Percentiles rank a stretch among this genome's conserved stretches.
Conservation (phyloP, 2,797 vertebrate species). For the Lutra lutra region DNA sequence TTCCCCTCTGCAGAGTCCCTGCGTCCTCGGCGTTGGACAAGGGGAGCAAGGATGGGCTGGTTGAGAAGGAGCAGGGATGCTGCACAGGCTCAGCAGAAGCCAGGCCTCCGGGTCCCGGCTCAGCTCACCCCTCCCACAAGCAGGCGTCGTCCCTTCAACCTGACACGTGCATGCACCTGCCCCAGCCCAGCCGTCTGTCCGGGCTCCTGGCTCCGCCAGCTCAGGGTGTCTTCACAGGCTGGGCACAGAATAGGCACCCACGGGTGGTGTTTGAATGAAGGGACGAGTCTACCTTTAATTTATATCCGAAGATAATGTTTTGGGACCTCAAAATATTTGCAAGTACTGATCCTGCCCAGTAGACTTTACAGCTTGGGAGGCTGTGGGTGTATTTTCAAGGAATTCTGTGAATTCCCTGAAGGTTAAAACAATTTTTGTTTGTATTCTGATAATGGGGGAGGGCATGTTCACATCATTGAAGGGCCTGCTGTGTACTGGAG, state of each 20-base stretch:
- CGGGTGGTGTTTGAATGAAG: background rate
- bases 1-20: background rate
- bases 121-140: rapidly evolving
- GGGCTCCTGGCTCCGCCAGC: background rate
- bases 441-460: background rate
- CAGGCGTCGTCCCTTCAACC: background rate
- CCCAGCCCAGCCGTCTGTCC: background rate
- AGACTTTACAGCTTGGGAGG: background rate
- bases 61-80: background rate
- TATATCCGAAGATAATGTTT: background rate
- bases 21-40: background rate
- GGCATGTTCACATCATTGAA: background rate
- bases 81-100: background rate
- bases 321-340: too few species aligned
- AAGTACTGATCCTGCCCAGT: background rate
- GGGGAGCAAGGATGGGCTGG: background rate
- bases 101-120: background rate
- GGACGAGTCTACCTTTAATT: background rate
- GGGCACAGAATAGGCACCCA: background rate
- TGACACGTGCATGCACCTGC: background rate
- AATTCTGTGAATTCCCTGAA: background rate
- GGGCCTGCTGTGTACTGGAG: background rate
- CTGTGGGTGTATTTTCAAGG: background rate
- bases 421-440: background rate
- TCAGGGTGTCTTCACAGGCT: background rate